Base-by-base conservation (phyloP, 2,797 vertebrate genomes). In the Sandelia bainsii region DNA sequence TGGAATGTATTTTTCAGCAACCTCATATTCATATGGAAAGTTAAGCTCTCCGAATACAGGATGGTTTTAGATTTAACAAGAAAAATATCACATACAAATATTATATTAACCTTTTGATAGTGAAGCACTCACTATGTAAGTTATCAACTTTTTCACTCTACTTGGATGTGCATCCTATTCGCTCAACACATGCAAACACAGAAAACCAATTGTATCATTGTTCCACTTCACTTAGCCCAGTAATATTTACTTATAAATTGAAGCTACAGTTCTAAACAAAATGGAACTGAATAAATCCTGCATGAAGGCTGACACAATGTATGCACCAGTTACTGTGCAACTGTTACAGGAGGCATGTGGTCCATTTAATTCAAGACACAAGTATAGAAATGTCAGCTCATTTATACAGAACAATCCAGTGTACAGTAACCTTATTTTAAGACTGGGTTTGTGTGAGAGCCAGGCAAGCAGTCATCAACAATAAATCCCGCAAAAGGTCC, bases 51-150 rank as follows among this genome's bases (percentile, higher is more conserved):
- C 46, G 87, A 92, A 93, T 88, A 82, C 85, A 63, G 63, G 62
- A 83, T 60, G 67, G 84, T 62, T 87, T 34, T 90, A 90, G 92
- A 91, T 92, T 92, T 88, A 89, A 75, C 80, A 70, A 85, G 83
- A 75, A 83, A 92, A 93, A 92, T 91, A 91, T 91, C 92, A 92
- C 82, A 79, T 45, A 56, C 68, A 81, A 89, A 87, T 81, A 85
- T 82, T 71, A 66, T 34, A 84, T 83, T 86, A 84, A 84, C 85
- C 84, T 86, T 91, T 75, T 87, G 57, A 87, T 87, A 89, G 75
- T 87, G 75, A 86, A 68, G 69, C 39, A 44, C 62, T 84, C 69
- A 84, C 84, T 84, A 82, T 89, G 82, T 80, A 82, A 84, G 70
- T 83, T 82, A 80, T 80, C 63, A 66, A 52, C 34, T 69, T 81